Evolutionary conservation across 2,113 vertebrate species (phyloP).

Genomic region (Tympanuchus pallidicinctus): DNA sequence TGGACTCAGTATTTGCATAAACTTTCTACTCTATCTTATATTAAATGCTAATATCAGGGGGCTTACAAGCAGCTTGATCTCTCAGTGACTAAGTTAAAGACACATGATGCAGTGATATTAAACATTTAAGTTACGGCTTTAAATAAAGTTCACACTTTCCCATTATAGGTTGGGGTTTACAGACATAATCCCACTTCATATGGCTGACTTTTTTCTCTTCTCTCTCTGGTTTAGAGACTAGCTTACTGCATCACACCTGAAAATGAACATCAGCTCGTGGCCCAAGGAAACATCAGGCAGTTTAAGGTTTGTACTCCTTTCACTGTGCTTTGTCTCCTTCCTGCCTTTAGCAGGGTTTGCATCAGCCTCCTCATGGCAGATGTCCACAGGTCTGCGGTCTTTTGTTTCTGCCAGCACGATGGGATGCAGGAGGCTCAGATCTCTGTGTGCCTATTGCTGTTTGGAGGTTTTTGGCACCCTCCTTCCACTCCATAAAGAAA

Average conservation of each 20-base stretch:
- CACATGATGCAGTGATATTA: conserved; percentile 7
- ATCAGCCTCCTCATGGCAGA: background rate
- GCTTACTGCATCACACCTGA: conserved; percentile 96
- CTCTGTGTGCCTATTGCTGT: fast-evolving
- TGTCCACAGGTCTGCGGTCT: background rate
- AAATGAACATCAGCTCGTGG: conserved; percentile 92
- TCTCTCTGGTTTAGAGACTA: conserved; percentile 83
- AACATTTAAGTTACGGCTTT: conserved; percentile 34
- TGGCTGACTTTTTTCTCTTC: conserved; percentile 13
- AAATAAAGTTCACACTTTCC: conserved; percentile 50
- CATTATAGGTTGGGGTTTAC: conserved; percentile 23
- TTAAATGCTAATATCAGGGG: conserved; percentile 42
- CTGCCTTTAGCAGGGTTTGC: background rate
- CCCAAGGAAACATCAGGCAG: conserved; percentile 90
- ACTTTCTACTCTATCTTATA: conserved; percentile 41
- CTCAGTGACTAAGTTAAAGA: background rate
- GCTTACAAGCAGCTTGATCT: conserved; percentile 17
- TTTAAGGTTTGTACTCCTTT: conserved; percentile 84
- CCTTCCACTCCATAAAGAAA: background rate
- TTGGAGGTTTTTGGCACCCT: background rate
- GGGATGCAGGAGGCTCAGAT: background rate
- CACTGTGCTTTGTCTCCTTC: background rate
- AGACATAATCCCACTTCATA: background rate
- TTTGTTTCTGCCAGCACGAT: background rate
- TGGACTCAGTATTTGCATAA: conserved; percentile 50